phyloP scores from a whole-genome alignment of 2,888 invertebrate species.

The Cerceris ruficornis region DNA sequence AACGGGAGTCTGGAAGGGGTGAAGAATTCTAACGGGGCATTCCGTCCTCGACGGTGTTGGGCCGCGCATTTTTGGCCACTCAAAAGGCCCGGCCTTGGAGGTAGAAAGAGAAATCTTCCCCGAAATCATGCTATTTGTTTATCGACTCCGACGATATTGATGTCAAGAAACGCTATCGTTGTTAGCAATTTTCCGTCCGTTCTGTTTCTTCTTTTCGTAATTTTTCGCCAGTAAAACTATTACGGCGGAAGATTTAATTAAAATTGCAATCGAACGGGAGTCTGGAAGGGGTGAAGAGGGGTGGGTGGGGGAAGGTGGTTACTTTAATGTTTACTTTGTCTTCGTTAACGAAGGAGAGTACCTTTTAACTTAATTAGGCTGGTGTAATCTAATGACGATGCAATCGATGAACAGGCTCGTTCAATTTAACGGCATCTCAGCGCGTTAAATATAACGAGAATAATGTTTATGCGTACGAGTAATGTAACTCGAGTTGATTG shows the following conservation, averaged over 20 bases:
- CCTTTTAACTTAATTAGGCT: constrained; percentile 43
- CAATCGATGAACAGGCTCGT: constrained; percentile 31
- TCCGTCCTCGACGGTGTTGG: constrained; percentile 16
- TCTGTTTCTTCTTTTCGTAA: not conserved
- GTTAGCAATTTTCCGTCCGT: not conserved
- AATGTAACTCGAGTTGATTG: constrained; percentile 39
- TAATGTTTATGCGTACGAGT: constrained; percentile 37
- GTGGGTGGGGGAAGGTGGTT: not conserved
- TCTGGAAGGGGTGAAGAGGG: too few species aligned
- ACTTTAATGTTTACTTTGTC: constrained; percentile 46
- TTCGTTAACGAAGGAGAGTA: constrained; percentile 44
- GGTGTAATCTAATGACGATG: constrained; percentile 46
- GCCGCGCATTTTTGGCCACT: not conserved
- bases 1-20: not conserved
- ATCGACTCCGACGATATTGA: not conserved
- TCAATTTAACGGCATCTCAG: constrained; percentile 32
- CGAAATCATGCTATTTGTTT: constrained; percentile 6
- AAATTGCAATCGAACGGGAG: constrained; percentile 13
- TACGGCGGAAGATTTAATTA: constrained; percentile 31
- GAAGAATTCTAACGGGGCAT: constrained; percentile 36
- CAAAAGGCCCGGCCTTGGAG: constrained; percentile 11
- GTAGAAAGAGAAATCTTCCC: constrained; percentile 13
- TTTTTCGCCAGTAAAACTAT: not conserved
- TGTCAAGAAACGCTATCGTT: not conserved
- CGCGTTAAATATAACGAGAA: constrained; percentile 36